phyloP scores from a whole-genome alignment of 2,888 invertebrate genomes.

The Pollenia labialis region DNA sequence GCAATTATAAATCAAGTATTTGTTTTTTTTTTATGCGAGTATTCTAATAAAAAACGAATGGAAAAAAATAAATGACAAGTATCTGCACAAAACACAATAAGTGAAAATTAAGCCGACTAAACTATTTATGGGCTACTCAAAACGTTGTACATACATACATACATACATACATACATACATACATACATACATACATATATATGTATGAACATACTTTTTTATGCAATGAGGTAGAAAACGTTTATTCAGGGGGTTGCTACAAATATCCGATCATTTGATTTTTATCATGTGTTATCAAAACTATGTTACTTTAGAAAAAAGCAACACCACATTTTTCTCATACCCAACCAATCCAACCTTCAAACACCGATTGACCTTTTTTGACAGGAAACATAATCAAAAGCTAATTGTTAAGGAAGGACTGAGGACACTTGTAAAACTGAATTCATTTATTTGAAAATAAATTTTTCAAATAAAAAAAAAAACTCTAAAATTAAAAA shows the following conservation, averaged over 20 bases:
- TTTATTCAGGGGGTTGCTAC: slow-evolving; percentile 38
- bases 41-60: slow-evolving; percentile 13
- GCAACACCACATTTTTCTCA: slow-evolving; percentile 13
- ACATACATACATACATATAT: too few relatives aligned
- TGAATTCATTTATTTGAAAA: slow-evolving; percentile 46
- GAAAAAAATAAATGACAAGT: slow-evolving; percentile 4
- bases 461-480: slow-evolving; percentile 19
- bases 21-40: not conserved
- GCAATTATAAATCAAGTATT: not conserved
- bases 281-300: slow-evolving; percentile 56
- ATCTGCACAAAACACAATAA: not conserved
- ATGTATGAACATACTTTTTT: not conserved
- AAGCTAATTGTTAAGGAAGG: slow-evolving; percentile 65
- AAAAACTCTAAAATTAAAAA: slow-evolving; percentile 1
- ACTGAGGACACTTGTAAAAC: slow-evolving; percentile 50
- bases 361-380: slow-evolving; percentile 61
- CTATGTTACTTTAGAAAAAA: not conserved
- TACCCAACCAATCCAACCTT: not conserved
- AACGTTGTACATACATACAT: not conserved
- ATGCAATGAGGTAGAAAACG: not conserved
- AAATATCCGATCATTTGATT: slow-evolving; percentile 24
- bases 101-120: slow-evolving; percentile 15
- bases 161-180: too few relatives aligned
- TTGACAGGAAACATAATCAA: slow-evolving; percentile 68
- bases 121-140: slow-evolving; percentile 31